A percentile compares a stretch with the other conserved stretches of the same genome.
Conservation (phyloP, 2,797 vertebrate genomes). For the Lates japonicus region DNA sequence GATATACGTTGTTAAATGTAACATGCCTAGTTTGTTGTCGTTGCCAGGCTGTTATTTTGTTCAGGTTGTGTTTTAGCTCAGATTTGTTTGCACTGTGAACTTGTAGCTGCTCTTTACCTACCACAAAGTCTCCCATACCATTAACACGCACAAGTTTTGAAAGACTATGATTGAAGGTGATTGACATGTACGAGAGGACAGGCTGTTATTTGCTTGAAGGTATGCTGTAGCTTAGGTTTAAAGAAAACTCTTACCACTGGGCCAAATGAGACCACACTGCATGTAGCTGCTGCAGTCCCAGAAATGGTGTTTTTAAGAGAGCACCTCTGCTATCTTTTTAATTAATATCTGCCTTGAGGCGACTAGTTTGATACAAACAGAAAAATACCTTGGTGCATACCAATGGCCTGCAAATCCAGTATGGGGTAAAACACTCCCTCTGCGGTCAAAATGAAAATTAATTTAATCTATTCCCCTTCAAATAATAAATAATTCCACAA, state of each 20-base stretch:
- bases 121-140: neutral
- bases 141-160: slow-evolving; percentile 30
- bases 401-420: slow-evolving; percentile 67
- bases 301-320: slow-evolving; percentile 55
- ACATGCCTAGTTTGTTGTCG: neutral
- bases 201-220: slow-evolving; percentile 40
- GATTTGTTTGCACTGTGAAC: neutral
- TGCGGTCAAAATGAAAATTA: slow-evolving; percentile 67
- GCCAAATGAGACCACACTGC: slow-evolving; percentile 42
- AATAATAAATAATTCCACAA: slow-evolving; percentile 72
- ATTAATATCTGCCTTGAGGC: slow-evolving; percentile 85
- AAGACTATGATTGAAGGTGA: slow-evolving; percentile 23
- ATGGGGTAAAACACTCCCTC: slow-evolving; percentile 60
- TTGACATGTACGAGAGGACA: slow-evolving; percentile 21
- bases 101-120: neutral
- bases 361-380: slow-evolving; percentile 78
- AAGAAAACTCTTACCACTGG: slow-evolving; percentile 42
- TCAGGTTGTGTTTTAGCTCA: neutral
- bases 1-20: neutral
- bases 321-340: slow-evolving; percentile 75
- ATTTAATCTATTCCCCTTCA: slow-evolving; percentile 66
- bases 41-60: neutral
- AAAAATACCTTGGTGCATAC: slow-evolving; percentile 61
- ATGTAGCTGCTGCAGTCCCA: slow-evolving; percentile 33
- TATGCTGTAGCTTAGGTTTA: slow-evolving; percentile 37